Evolutionary conservation across 1,140 invertebrate species (phyloP).

Genomic region (Probaryconus sp.): DNA sequence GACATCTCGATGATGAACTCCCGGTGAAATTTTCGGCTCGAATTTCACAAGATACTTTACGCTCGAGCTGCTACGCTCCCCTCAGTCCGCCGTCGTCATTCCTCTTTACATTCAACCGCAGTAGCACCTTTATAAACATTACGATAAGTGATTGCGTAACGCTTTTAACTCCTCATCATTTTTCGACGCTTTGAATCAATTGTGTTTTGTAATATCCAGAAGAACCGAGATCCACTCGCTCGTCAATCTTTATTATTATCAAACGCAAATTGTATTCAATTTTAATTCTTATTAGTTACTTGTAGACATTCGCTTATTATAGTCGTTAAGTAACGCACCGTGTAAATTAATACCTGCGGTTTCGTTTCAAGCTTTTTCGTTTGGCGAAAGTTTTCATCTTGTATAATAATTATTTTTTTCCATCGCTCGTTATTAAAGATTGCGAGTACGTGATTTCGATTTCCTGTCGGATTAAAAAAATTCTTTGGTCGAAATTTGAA

Average conservation of each 20-base stretch:
- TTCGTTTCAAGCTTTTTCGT: constrained; percentile 12
- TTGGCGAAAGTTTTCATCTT: too few relatives aligned
- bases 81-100: too few relatives aligned
- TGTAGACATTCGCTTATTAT: too few relatives aligned
- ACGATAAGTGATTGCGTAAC: constrained; percentile 34
- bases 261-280: constrained; percentile 21
- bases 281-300: constrained; percentile 15
- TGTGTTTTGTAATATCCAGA: constrained; percentile 19
- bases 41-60: constrained; percentile 65
- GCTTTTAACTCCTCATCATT: too few relatives aligned
- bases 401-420: too few relatives aligned
- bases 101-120: constrained; percentile 21
- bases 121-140: constrained; percentile 9
- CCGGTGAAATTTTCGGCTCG: constrained; percentile 69
- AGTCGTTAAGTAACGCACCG: constrained; percentile 12
- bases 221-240: too few relatives aligned
- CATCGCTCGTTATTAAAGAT: too few relatives aligned
- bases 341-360: constrained; percentile 17
- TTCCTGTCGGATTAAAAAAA: too few relatives aligned
- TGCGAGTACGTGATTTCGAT: too few relatives aligned
- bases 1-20: constrained; percentile 63
- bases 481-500: too few relatives aligned
- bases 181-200: constrained; percentile 28
- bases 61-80: constrained; percentile 43
- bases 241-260: constrained; percentile 17